Percentiles rank a stretch among this genome's conserved stretches.
phyloP scores from a whole-genome alignment of 2,888 invertebrate genomes.

The Resseliella maxima region DNA sequence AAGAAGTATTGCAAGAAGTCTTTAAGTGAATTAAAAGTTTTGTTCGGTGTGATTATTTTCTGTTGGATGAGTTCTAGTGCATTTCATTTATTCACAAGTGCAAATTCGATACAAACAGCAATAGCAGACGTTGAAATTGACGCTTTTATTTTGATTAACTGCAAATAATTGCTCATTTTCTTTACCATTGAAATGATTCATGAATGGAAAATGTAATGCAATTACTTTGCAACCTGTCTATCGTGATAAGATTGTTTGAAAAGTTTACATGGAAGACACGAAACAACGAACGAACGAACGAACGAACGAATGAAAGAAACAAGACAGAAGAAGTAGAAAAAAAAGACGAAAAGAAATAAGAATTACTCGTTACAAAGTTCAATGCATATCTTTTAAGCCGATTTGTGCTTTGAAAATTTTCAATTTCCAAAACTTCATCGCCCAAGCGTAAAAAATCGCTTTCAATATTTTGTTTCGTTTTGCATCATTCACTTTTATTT shows the following conservation, averaged over 20 bases:
- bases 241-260: not conserved
- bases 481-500: not conserved
- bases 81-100: not conserved
- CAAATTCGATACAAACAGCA: slow-evolving; percentile 19
- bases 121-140: not conserved
- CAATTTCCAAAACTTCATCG: not conserved
- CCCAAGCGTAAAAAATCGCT: slow-evolving; percentile 9
- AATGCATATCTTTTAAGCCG: slow-evolving; percentile 38
- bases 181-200: slow-evolving; percentile 8
- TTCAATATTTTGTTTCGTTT: slow-evolving; percentile 49
- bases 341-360: not conserved
- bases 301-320: not conserved
- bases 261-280: not conserved
- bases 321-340: not conserved
- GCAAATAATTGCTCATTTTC: slow-evolving; percentile 36
- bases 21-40: slow-evolving; percentile 53
- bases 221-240: not conserved
- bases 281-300: not conserved
- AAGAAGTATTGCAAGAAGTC: not conserved
- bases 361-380: slow-evolving; percentile 1
- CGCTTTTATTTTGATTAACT: slow-evolving; percentile 16
- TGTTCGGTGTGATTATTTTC: not conserved
- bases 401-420: not conserved
- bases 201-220: not conserved
- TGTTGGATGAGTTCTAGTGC: not conserved